Base-by-base conservation (phyloP, 1,140 invertebrate genomes). In the Whitmania pigra region DNA sequence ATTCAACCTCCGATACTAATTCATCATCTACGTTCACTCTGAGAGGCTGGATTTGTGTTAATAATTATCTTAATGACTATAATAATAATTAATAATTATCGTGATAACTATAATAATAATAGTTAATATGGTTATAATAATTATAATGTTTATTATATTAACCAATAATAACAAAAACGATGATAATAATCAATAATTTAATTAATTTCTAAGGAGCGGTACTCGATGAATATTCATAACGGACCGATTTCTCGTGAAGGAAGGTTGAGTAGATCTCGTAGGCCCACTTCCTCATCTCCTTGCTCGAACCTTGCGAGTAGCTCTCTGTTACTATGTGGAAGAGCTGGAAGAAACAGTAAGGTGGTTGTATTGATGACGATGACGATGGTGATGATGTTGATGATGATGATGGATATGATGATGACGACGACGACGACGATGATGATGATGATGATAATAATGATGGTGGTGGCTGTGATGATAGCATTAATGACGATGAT, bases 181-280 rank as follows among this genome's bases (percentile, higher is more conserved):
- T 36, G 6, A 36, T 11, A 49, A 49, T 11, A 49, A 49, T 43
- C 43, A 36, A 36, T 36, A 36, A 36, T 6, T 6, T 22, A 3
- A 27, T 27, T 27, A n/a, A 6, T 27, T 57, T 57, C n/a, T 57
- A 27, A 57, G n/a, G 7, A 57, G 6, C 7, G 2, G 31, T 36
- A 36, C 31, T 2, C 2, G 31, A 6, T 3, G 31, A 36, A 6
- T 2, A 36, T n/a, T 5, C 17, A 36, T 53, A 72, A 85, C 85
- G 84, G 81, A 87, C 90, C 76, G 93, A 92, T 78, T 88, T 88
- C 77, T 92, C 91, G 77, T 93, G 90, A 72, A 97, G 84, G 85
- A 97, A 97, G 78, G 90, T 93, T 71, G 94, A 96, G 83, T 95
- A 92, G 78, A 97, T 94, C 85, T 97, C 94, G 84, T 96, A 97